These are phyloP conservation scores for Lagorchestes hirsutus DNA, from an alignment of 2,797 vertebrate genomes.

Conservation along the genomic window DNA sequence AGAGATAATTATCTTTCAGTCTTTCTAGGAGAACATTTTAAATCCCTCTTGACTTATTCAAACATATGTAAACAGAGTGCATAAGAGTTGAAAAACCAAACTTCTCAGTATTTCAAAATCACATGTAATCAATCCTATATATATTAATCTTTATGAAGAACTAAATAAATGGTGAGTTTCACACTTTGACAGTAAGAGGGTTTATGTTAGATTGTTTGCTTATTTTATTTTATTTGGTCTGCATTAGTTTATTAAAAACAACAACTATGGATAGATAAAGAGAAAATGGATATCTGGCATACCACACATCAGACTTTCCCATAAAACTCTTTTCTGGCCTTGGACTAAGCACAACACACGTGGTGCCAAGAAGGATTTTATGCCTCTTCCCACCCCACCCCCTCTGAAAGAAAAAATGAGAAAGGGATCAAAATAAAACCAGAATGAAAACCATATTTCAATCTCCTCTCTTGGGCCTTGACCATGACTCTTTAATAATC, in stretches of 20 bases:
- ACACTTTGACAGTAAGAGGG: slow-evolving; percentile 6
- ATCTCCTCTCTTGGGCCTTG: slow-evolving; percentile 45
- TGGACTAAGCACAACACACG: slow-evolving; percentile 68
- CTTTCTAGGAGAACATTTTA: slow-evolving; percentile 50
- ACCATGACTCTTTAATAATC: slow-evolving; percentile 53
- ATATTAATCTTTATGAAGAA: slow-evolving; percentile 51
- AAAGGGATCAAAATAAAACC: slow-evolving; percentile 64
- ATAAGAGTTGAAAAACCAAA: slow-evolving; percentile 44
- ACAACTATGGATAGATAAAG: slow-evolving; percentile 48
- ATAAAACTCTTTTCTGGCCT: slow-evolving; percentile 71
- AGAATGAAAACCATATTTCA: slow-evolving; percentile 71
- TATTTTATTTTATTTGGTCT: slow-evolving; percentile 58
- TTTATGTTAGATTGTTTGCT: neutral
- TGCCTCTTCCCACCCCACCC: slow-evolving; percentile 21
- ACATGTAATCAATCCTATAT: slow-evolving; percentile 38
- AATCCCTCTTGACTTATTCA: slow-evolving; percentile 49
- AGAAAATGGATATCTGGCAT: slow-evolving; percentile 69
- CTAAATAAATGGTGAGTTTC: slow-evolving; percentile 54
- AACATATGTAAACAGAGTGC: slow-evolving; percentile 40
- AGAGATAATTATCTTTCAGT: slow-evolving; percentile 41
- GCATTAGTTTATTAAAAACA: slow-evolving; percentile 67
- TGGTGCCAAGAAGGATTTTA: slow-evolving; percentile 62
- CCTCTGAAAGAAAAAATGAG: slow-evolving; percentile 32
- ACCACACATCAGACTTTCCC: slow-evolving; percentile 65
- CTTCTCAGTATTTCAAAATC: slow-evolving; percentile 51